Conservation (phyloP, 2,113 vertebrate species). For the Ceyx melanurus region DNA sequence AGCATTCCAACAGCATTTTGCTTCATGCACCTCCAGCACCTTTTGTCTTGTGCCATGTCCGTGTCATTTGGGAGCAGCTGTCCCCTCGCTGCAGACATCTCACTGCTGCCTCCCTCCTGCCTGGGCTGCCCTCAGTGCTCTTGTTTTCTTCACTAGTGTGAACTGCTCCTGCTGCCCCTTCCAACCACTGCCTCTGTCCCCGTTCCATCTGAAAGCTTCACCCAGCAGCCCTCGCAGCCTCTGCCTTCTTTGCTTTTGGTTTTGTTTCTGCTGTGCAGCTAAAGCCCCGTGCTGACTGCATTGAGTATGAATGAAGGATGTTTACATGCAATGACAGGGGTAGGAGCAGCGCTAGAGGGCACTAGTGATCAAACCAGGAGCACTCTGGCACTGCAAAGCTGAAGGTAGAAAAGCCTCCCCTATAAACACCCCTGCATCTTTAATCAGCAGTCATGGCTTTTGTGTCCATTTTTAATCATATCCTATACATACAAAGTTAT, state of each 20-base stretch:
- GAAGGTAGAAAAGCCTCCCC: not conserved
- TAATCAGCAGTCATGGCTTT: not conserved
- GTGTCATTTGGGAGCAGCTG: not conserved
- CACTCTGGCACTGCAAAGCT: not conserved
- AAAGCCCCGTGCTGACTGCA: conserved; percentile 11
- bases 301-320: not conserved
- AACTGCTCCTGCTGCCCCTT: not conserved
- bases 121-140: not conserved
- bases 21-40: not conserved
- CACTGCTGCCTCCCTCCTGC: conserved; percentile 2
- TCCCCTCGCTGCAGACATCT: not conserved
- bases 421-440: not conserved
- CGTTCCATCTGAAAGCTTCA: not conserved
- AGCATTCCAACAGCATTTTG: not conserved
- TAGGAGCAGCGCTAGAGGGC: conserved; percentile 66
- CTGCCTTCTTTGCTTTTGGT: not conserved
- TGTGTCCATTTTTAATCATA: not conserved
- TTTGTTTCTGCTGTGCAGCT: not conserved
- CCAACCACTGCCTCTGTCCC: not conserved
- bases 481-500: not conserved
- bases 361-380: conserved; percentile 36
- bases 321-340: conserved; percentile 30
- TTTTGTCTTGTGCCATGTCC: not conserved
- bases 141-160: not conserved
- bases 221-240: not conserved